Base-by-base conservation (phyloP, 2,888 invertebrate species). In the Callyntrura sp. region DNA sequence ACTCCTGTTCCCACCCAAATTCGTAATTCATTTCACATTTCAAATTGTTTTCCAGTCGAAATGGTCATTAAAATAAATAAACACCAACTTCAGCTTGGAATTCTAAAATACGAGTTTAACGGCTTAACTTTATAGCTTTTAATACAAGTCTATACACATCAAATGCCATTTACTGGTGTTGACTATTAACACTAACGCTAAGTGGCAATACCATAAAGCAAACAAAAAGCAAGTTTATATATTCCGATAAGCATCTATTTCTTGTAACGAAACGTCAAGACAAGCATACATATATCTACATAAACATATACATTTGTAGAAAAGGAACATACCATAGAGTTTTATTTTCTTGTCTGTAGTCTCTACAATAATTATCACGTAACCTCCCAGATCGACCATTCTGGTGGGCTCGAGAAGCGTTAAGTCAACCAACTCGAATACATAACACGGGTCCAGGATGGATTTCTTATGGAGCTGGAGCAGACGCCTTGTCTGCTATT, bases 291-390 rank as follows among this genome's bases (percentile, higher is more conserved):
- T 17, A 6, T 68, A 14, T 68, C 6, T n/a, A 9, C 35, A 48
- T 20, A 14, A 35, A n/a, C 17, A 8, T 5, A 65, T 8, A 17
- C n/a, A 57, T 17, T 57, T 45, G n/a, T n/a, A n/a, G n/a, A n/a
- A n/a, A n/a, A 65, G 6, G n/a, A 35, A 93, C 94, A 93, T 95
- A 97, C 98, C 98, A 94, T 98, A 98, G 93, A 98, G 95, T 95
- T 98, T 98, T 94, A 98, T 97, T 95, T 98, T 98, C 95, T 98
- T 98, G 95, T 98, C 98, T 95, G 97, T 97, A 94, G 98, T 98
- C 95, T 98, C 98, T 93, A 98, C 98, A 94, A 98, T 96, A 94
- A 98, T 98, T 94, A 98, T 98, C 94, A 98, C 98, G 95, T 98
- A 98, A 94, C 98, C 98, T 94, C 98, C 98, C 94, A 98, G 96